phyloP scores from a whole-genome alignment of 2,113 vertebrate genomes.

The Periophthalmus modestus region DNA sequence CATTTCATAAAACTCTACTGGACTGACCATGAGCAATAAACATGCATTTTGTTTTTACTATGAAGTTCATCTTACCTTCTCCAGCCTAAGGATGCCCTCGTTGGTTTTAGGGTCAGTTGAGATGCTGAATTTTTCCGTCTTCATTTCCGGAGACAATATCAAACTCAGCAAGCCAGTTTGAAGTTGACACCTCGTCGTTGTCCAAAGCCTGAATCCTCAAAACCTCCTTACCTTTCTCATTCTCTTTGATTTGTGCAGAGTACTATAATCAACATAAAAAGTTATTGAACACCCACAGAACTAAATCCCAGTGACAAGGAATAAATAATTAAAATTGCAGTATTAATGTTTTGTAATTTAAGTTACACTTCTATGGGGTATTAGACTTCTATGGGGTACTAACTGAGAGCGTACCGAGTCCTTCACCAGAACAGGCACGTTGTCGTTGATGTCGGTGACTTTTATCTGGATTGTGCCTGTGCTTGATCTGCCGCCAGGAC shows the following conservation, averaged over 20 bases:
- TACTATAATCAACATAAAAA: slow-evolving; percentile 24
- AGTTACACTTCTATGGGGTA: too few relatives aligned
- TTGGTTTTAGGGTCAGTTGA: slow-evolving; percentile 82
- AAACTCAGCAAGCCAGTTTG: slow-evolving; percentile 84
- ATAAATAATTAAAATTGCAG: too few relatives aligned
- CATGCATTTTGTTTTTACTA: too few relatives aligned
- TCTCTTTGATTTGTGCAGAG: slow-evolving; percentile 35
- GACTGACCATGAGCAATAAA: too few relatives aligned
- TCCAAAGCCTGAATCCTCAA: slow-evolving; percentile 80
- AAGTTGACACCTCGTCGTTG: slow-evolving; percentile 77
- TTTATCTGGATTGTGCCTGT: slow-evolving; percentile 33
- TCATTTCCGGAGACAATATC: slow-evolving; percentile 84
- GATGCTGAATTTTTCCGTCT: slow-evolving; percentile 79
- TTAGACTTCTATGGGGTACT: too few relatives aligned
- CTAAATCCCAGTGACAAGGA: not conserved
- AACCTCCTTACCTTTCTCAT: slow-evolving; percentile 57
- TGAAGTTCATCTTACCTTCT: slow-evolving; percentile 33
- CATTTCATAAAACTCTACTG: not conserved
- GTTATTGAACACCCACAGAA: not conserved
- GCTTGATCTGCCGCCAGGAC: slow-evolving; percentile 24
- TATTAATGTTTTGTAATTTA: too few relatives aligned
- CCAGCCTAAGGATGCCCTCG: slow-evolving; percentile 79
- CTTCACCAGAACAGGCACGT: slow-evolving; percentile 48
- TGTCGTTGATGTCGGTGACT: slow-evolving; percentile 57
- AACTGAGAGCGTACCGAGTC: slow-evolving; percentile 31